Percentiles rank a stretch among this genome's conserved stretches.
Conservation (phyloP, 23 tunicate species). For the Trididemnum clinides region DNA sequence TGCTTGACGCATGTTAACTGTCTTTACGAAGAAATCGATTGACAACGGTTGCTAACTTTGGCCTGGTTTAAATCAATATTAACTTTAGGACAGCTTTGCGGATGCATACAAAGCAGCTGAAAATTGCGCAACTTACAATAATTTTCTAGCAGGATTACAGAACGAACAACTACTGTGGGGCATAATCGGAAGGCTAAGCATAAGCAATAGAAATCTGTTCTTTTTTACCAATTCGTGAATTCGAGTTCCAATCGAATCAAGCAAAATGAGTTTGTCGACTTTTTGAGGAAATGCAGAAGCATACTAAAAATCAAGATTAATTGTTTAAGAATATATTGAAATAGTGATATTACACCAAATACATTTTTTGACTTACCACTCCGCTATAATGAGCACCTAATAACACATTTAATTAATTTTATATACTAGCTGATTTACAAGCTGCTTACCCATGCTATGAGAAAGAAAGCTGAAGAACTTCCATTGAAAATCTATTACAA, state of each 20-base stretch:
- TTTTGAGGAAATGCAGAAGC: constrained; percentile 50
- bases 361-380: not conserved
- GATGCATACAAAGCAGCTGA: too few species aligned
- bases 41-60: too few species aligned
- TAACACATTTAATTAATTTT: not conserved
- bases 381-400: constrained; percentile 17
- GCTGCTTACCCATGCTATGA: constrained; percentile 70
- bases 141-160: too few species aligned
- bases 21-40: too few species aligned
- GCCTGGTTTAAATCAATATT: too few species aligned
- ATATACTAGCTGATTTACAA: not conserved
- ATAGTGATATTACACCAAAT: not conserved
- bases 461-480: constrained; percentile 34
- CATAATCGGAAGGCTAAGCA: too few species aligned
- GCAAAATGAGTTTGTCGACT: constrained; percentile 51
- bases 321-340: not conserved
- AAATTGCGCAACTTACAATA: too few species aligned
- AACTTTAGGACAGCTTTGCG: too few species aligned
- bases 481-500: constrained; percentile 63
- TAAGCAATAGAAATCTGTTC: too few species aligned
- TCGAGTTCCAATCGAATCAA: constrained; percentile 25
- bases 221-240: too few species aligned
- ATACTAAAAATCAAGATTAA: constrained; percentile 18
- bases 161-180: too few species aligned
- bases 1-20: too few species aligned